phyloP scores from a whole-genome alignment of 2,888 invertebrate species.

The Listrodromus nycthemerus region DNA sequence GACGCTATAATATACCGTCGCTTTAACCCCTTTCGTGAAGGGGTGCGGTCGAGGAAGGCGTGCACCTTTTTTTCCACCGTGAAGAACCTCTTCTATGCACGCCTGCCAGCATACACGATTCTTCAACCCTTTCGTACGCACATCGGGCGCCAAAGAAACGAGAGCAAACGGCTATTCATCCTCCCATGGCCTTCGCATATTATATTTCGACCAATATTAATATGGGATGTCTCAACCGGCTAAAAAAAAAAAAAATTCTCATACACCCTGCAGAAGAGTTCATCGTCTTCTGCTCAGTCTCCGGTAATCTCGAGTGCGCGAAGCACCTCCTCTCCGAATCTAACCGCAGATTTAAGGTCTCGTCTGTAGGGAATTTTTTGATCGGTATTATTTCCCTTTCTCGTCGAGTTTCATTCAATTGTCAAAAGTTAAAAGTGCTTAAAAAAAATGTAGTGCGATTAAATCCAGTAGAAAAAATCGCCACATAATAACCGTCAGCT shows the following conservation, averaged over 20 bases:
- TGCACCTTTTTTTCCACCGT: conserved; percentile 63
- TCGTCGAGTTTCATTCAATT: background rate
- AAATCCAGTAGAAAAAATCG: conserved; percentile 53
- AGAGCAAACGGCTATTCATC: conserved; percentile 60
- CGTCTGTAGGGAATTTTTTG: conserved; percentile 1
- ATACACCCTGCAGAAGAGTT: conserved; percentile 33
- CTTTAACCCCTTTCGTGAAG: conserved; percentile 50
- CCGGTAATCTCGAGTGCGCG: conserved; percentile 53
- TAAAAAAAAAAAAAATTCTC: conserved; percentile 34
- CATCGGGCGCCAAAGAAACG: conserved; percentile 30
- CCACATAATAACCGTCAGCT: conserved; percentile 22
- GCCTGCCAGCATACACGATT: background rate
- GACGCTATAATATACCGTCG: conserved; percentile 25
- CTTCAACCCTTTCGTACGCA: conserved; percentile 34
- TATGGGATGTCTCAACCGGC: conserved; percentile 52
- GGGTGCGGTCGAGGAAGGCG: conserved; percentile 71
- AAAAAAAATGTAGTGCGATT: conserved; percentile 55
- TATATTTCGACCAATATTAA: conserved; percentile 52
- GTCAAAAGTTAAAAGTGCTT: conserved; percentile 29
- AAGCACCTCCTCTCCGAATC: conserved; percentile 50
- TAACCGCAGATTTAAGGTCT: background rate
- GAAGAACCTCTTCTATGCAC: conserved; percentile 42
- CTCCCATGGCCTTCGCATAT: conserved; percentile 31
- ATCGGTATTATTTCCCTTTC: conserved; percentile 12
- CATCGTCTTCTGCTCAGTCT: conserved; percentile 54